Conservation (phyloP, 2,113 vertebrate genomes). For the Synodontis membranacea region DNA sequence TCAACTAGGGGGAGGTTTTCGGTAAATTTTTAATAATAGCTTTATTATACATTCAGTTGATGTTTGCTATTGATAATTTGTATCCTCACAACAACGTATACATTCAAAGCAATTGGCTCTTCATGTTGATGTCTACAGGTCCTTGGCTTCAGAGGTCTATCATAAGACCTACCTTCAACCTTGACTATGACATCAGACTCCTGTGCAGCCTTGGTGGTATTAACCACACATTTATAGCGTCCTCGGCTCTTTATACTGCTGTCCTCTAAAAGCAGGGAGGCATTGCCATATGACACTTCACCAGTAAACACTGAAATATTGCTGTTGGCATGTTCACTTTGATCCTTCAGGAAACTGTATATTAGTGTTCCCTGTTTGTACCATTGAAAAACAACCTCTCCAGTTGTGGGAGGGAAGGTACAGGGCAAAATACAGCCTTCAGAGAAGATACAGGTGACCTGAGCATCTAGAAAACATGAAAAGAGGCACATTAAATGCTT, state of each 20-base stretch:
- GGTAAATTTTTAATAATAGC: too few species aligned
- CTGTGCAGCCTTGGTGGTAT: background rate
- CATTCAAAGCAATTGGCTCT: too few species aligned
- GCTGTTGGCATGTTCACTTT: slow-evolving; percentile 50
- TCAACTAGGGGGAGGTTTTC: too few species aligned
- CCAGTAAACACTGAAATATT: slow-evolving; percentile 54
- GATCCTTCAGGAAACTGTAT: slow-evolving; percentile 54
- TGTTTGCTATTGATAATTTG: too few species aligned
- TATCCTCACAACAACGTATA: too few species aligned
- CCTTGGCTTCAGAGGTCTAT: background rate
- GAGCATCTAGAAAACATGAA: slow-evolving; percentile 23
- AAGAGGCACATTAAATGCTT: background rate
- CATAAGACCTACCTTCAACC: slow-evolving; percentile 58
- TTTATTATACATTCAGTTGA: too few species aligned
- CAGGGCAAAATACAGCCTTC: slow-evolving; percentile 67
- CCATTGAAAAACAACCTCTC: slow-evolving; percentile 66
- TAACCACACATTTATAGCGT: slow-evolving; percentile 62
- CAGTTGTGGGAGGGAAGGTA: slow-evolving; percentile 40
- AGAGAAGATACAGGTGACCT: slow-evolving; percentile 59
- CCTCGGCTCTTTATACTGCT: slow-evolving; percentile 57
- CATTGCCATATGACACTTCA: slow-evolving; percentile 60
- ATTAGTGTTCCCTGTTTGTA: slow-evolving; percentile 48
- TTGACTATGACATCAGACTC: slow-evolving; percentile 39
- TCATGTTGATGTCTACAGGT: too few species aligned
- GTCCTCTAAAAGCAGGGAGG: slow-evolving; percentile 63